phyloP scores from a whole-genome alignment of 2,113 vertebrate species.

The Cyphomyrus discorhynchus region DNA sequence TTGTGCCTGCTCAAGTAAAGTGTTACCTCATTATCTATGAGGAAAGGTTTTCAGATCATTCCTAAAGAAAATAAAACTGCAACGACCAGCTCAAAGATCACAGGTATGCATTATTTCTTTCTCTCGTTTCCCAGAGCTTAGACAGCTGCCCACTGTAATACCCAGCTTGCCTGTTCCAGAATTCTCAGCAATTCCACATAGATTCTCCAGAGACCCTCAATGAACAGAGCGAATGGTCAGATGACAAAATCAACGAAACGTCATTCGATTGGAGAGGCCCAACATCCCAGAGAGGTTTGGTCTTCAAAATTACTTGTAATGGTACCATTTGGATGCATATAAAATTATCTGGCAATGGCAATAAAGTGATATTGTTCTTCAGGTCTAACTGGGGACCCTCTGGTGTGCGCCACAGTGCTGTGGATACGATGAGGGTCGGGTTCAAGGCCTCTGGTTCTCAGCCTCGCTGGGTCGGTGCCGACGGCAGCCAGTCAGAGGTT shows the following conservation, averaged over 20 bases:
- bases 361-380: not conserved
- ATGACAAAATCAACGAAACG: not conserved
- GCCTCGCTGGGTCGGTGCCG: slow-evolving; percentile 15
- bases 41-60: not conserved
- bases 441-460: not conserved
- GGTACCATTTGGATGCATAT: not conserved
- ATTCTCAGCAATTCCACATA: not conserved
- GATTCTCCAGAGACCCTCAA: not conserved
- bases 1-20: not conserved
- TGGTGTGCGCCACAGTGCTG: not conserved
- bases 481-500: slow-evolving; percentile 17
- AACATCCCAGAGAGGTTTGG: not conserved
- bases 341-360: not conserved
- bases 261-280: not conserved
- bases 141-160: not conserved
- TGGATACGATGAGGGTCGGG: not conserved
- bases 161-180: not conserved
- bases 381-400: not conserved
- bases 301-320: not conserved
- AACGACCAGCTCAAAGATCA: not conserved
- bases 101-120: not conserved
- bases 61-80: not conserved
- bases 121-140: not conserved
- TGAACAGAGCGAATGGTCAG: not conserved
- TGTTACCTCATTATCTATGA: not conserved